Percentiles rank a stretch among this genome's conserved stretches.
Evolutionary conservation across 92 coral and sea anemone species (phyloP).

Genomic region (Diadumene lineata): DNA sequence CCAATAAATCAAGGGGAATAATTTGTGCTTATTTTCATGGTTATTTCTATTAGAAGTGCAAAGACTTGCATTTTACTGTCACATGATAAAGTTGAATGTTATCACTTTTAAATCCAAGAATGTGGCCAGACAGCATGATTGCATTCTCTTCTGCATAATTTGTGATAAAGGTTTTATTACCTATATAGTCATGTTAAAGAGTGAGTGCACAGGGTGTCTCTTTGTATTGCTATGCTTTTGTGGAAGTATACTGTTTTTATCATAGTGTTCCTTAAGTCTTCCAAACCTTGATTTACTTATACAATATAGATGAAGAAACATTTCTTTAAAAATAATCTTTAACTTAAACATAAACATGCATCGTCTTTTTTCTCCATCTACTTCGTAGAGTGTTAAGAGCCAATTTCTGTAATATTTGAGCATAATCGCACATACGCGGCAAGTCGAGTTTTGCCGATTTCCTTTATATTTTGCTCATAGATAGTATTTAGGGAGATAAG

Average conservation of each 20-base stretch:
- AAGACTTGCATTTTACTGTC: slow-evolving; percentile 37
- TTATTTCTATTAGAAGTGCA: too few relatives aligned
- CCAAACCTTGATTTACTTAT: slow-evolving; percentile 57
- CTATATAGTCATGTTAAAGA: too few relatives aligned
- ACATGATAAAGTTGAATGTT: slow-evolving; percentile 39
- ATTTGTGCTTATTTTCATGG: too few relatives aligned
- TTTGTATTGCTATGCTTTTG: slow-evolving; percentile 43
- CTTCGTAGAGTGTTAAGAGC: too few relatives aligned
- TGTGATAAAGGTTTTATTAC: slow-evolving; percentile 21
- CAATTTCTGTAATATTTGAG: too few relatives aligned
- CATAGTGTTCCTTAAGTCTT: slow-evolving; percentile 58
- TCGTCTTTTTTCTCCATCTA: slow-evolving; percentile 52
- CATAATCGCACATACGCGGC: too few relatives aligned
- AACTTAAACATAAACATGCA: slow-evolving; percentile 52
- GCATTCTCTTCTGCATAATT: slow-evolving; percentile 48
- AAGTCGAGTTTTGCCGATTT: too few relatives aligned
- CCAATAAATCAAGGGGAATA: too few relatives aligned
- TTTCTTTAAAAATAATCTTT: slow-evolving; percentile 49
- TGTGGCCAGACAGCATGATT: slow-evolving; percentile 40
- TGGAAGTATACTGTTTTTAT: slow-evolving; percentile 40
- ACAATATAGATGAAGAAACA: slow-evolving; percentile 39
- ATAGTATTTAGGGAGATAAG: slow-evolving; percentile 29
- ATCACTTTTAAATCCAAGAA: slow-evolving; percentile 29
- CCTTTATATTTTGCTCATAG: too few relatives aligned
- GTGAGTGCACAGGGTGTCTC: slow-evolving; percentile 27